These are phyloP conservation scores for Cecidostiba fungosa DNA, from an alignment of 2,888 invertebrate species.

Conservation along the genomic window DNA sequence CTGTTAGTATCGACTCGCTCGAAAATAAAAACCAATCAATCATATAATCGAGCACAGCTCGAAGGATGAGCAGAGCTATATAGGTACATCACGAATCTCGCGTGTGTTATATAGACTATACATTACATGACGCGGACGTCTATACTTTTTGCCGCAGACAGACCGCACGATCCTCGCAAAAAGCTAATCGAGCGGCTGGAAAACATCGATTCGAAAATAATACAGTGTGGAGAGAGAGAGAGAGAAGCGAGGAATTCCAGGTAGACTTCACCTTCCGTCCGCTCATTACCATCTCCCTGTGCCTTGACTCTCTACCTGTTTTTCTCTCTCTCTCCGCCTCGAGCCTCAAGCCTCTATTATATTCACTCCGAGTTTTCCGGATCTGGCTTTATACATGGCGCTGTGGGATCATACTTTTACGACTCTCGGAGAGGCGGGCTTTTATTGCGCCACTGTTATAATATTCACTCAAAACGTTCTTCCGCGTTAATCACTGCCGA, in stretches of 20 bases:
- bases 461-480: too few species aligned
- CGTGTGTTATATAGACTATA: neutral
- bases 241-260: conserved; percentile 32
- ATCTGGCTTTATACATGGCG: neutral
- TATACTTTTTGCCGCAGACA: neutral
- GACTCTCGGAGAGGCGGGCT: neutral
- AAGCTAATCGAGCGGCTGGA: conserved; percentile 6
- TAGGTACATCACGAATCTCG: neutral
- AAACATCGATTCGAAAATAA: conserved; percentile 36
- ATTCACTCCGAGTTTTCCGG: neutral
- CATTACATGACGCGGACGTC: too few species aligned
- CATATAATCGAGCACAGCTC: neutral
- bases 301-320: conserved; percentile 23
- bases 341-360: neutral
- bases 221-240: neutral
- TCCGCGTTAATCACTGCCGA: too few species aligned
- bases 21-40: conserved; percentile 43
- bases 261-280: conserved; percentile 21
- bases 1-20: neutral
- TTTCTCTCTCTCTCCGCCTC: conserved; percentile 8
- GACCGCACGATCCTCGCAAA: conserved; percentile 7
- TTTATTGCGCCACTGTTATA: neutral
- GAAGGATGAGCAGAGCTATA: neutral
- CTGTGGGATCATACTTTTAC: conserved; percentile 6
- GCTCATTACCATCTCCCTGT: neutral